phyloP scores from a whole-genome alignment of 2,113 vertebrate species.

The Muntiacus muntjak region DNA sequence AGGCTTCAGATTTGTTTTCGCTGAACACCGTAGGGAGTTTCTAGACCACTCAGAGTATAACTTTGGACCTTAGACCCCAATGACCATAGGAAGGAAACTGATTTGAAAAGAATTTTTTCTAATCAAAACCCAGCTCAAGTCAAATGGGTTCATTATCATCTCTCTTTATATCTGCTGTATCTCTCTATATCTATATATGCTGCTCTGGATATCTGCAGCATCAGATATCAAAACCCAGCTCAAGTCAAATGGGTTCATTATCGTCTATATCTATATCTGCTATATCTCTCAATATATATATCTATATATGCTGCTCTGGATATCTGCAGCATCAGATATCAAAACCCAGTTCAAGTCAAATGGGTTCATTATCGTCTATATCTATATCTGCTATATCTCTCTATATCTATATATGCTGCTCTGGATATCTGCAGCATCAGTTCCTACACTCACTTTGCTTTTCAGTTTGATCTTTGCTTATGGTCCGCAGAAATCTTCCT shows the following conservation, averaged over 20 bases:
- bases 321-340: not conserved
- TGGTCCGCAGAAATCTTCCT: not conserved
- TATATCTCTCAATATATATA: too few species aligned
- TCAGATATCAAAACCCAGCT: not conserved
- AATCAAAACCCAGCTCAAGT: not conserved
- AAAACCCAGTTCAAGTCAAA: too few species aligned
- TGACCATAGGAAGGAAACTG: not conserved
- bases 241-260: too few species aligned
- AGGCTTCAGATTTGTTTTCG: not conserved
- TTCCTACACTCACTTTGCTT: not conserved
- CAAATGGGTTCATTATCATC: not conserved
- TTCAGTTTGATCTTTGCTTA: not conserved
- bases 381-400: too few species aligned
- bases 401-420: too few species aligned
- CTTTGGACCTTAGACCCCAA: not conserved
- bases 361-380: too few species aligned
- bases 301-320: too few species aligned
- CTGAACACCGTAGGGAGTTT: not conserved
- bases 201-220: not conserved
- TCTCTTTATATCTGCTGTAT: not conserved
- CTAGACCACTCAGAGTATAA: not conserved
- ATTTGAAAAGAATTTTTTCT: constrained; percentile 20
- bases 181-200: too few species aligned
- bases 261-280: too few species aligned
- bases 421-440: not conserved